phyloP scores from a whole-genome alignment of 2,888 invertebrate species.

The Anticlea derivata region DNA sequence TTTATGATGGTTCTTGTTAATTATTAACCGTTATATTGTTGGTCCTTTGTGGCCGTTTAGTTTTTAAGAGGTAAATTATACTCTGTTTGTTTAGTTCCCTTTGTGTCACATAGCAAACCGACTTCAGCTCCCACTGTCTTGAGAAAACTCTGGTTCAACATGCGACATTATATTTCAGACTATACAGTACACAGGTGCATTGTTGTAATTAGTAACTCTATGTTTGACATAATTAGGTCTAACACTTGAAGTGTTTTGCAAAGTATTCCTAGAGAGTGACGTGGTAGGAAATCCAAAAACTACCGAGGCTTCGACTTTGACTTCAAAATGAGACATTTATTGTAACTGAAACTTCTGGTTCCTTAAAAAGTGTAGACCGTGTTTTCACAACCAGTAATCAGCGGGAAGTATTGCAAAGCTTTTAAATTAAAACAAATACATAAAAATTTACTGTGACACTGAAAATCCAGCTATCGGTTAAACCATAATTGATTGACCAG shows the following conservation, averaged over 20 bases:
- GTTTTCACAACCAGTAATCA: too few relatives aligned
- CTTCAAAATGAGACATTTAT: too few relatives aligned
- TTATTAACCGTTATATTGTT: constrained; percentile 29
- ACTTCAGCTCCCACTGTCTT: constrained; percentile 3
- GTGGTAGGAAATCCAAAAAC: not conserved
- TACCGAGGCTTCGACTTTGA: too few relatives aligned
- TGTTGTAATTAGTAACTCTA: constrained; percentile 9
- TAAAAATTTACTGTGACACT: too few relatives aligned
- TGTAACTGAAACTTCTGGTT: too few relatives aligned
- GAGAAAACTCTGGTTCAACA: constrained; percentile 1
- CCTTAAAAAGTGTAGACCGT: too few relatives aligned
- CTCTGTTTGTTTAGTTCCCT: constrained; percentile 6
- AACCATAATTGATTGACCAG: too few relatives aligned
- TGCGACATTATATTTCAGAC: constrained; percentile 6
- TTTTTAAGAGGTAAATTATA: constrained; percentile 12
- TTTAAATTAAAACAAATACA: too few relatives aligned
- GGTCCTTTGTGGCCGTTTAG: constrained; percentile 17
- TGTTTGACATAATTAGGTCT: not conserved
- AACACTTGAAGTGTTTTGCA: not conserved
- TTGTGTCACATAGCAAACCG: constrained; percentile 2
- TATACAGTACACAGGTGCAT: constrained; percentile 9
- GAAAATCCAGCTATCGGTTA: too few relatives aligned
- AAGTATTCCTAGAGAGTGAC: not conserved
- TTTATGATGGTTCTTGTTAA: constrained; percentile 62
- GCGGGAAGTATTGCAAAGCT: too few relatives aligned